Evolutionary conservation across 2,888 invertebrate species (phyloP).

Genomic region (Vandiemenella viatica): DNA sequence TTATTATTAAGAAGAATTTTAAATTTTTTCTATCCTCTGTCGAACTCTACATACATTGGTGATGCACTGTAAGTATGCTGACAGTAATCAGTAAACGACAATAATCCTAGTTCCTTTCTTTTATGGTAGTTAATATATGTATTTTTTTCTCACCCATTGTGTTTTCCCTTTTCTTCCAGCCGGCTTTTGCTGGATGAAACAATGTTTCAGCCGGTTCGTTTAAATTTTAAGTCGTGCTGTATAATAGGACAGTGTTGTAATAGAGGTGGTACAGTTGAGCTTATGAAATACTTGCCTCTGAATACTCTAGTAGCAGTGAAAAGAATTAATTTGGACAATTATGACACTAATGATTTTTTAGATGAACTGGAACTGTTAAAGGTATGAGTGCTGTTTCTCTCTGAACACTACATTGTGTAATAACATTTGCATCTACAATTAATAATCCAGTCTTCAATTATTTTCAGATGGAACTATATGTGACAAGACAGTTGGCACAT

Average conservation of each 20-base stretch:
- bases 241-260: background rate
- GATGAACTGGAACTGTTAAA: background rate
- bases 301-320: background rate
- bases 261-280: background rate
- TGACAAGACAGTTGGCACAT: conserved; percentile 63
- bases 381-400: too few species aligned
- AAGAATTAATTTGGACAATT: background rate
- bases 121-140: too few species aligned
- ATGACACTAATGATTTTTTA: background rate
- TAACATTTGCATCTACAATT: background rate
- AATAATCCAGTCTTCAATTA: conserved; percentile 5
- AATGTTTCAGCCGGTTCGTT: background rate
- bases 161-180: background rate
- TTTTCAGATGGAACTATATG: conserved; percentile 61
- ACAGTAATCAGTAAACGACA: too few species aligned
- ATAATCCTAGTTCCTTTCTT: too few species aligned
- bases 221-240: background rate
- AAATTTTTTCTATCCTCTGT: too few species aligned
- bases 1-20: too few species aligned
- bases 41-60: too few species aligned
- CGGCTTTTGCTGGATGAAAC: background rate
- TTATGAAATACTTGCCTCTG: background rate
- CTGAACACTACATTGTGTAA: too few species aligned
- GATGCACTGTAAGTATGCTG: too few species aligned
- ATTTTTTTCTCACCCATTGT: too few species aligned